Conservation (phyloP, 2,888 invertebrate species). For the Drosophila bunnanda region DNA sequence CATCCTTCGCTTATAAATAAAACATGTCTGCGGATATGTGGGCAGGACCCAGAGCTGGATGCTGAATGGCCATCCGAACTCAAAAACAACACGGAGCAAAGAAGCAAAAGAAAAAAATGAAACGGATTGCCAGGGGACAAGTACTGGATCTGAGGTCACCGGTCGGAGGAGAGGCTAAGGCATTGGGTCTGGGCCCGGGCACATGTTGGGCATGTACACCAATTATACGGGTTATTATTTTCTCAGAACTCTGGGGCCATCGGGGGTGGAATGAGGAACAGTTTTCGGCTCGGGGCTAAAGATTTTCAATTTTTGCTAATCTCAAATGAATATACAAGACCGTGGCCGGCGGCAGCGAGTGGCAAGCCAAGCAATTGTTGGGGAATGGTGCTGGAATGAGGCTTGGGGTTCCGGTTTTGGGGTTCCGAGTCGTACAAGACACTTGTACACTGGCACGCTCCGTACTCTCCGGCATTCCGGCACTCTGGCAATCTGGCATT, state of each 20-base stretch:
- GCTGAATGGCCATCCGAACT: constrained; percentile 30
- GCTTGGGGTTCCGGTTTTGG: background rate
- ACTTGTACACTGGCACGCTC: background rate
- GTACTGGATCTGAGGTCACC: constrained; percentile 16
- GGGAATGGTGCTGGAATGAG: constrained; percentile 11
- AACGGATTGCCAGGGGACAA: constrained; percentile 42
- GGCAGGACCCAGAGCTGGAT: constrained; percentile 30
- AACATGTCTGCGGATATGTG: constrained; percentile 58
- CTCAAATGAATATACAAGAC: constrained; percentile 78
- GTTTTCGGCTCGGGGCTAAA: constrained; percentile 58
- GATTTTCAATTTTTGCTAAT: constrained; percentile 81
- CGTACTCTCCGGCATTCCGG: constrained; percentile 9
- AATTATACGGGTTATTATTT: constrained; percentile 76
- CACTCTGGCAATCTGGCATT: constrained; percentile 7
- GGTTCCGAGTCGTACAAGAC: constrained; percentile 30
- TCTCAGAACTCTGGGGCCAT: constrained; percentile 31
- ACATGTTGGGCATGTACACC: constrained; percentile 66
- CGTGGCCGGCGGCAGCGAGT: constrained; percentile 55
- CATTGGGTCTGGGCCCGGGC: constrained; percentile 31
- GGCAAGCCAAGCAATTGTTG: constrained; percentile 55
- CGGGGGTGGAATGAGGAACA: constrained; percentile 34
- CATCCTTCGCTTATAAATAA: constrained; percentile 67
- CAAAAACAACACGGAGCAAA: constrained; percentile 27
- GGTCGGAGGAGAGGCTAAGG: constrained; percentile 19
- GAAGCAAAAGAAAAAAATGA: constrained; percentile 16